Conservation (phyloP, 2,888 invertebrate genomes). For the Spilosoma lubricipeda region DNA sequence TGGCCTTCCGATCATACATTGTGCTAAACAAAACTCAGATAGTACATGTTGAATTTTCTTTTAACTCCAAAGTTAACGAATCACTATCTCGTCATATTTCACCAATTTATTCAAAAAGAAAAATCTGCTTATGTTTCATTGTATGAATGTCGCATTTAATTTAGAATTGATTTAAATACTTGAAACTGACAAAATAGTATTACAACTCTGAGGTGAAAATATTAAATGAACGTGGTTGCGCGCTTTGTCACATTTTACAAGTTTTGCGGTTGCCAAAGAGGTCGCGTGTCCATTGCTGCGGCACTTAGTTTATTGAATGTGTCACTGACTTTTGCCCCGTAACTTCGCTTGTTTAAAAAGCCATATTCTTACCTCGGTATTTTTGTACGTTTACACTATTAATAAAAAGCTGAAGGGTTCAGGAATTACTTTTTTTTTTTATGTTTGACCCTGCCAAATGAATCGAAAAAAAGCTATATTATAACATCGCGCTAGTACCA, state of each 20-base stretch:
- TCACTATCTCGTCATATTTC: background rate
- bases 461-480: too few species aligned
- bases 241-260: background rate
- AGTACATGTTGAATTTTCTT: background rate
- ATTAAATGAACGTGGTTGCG: background rate
- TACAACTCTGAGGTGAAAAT: background rate
- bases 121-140: background rate
- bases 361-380: background rate
- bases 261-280: conserved; percentile 2
- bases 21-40: background rate
- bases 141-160: background rate
- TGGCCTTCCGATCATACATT: background rate
- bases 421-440: too few species aligned
- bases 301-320: background rate
- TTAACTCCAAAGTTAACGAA: background rate
- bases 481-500: too few species aligned
- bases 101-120: background rate
- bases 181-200: background rate
- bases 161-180: background rate
- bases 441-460: too few species aligned
- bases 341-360: background rate
- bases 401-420: background rate
- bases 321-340: background rate
- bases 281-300: conserved; percentile 4
- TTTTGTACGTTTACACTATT: background rate